Evolutionary conservation across 2,888 invertebrate species (phyloP).

Genomic region (Nysson spinosus): DNA sequence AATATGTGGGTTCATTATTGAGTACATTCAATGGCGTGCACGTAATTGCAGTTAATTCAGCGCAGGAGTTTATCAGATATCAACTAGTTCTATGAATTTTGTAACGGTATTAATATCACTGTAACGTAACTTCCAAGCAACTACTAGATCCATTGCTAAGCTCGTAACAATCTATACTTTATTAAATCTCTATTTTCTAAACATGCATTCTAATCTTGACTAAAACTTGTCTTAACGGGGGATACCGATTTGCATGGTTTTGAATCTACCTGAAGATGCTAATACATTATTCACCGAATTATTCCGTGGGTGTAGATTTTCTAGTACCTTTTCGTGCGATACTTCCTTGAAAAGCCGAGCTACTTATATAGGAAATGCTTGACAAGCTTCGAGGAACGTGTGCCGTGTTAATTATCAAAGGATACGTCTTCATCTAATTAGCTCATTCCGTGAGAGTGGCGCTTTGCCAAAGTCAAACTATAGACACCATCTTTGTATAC

Average conservation of each 20-base stretch:
- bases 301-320: slow-evolving; percentile 7
- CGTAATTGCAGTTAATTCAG: no score
- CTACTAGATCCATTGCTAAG: no score
- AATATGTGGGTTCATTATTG: no score
- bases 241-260: no score
- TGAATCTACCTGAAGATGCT: background rate
- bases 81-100: no score
- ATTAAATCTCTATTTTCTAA: no score
- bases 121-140: no score
- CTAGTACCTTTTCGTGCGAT: slow-evolving; percentile 1
- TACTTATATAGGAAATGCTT: slow-evolving; percentile 9
- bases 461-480: slow-evolving; percentile 25
- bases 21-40: no score
- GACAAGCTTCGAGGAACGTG: slow-evolving; percentile 11
- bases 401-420: slow-evolving; percentile 50
- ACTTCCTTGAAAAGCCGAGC: slow-evolving; percentile 17
- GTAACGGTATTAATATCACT: no score
- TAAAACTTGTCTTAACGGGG: background rate
- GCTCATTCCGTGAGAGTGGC: slow-evolving; percentile 33
- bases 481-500: slow-evolving; percentile 25
- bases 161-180: no score
- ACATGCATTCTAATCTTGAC: no score
- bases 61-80: no score
- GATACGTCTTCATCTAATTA: slow-evolving; percentile 47
- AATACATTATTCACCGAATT: slow-evolving; percentile 31